These are phyloP conservation scores for Gephyroberyx darwinii DNA, from an alignment of 2,797 vertebrate species.

Conservation along the genomic window DNA sequence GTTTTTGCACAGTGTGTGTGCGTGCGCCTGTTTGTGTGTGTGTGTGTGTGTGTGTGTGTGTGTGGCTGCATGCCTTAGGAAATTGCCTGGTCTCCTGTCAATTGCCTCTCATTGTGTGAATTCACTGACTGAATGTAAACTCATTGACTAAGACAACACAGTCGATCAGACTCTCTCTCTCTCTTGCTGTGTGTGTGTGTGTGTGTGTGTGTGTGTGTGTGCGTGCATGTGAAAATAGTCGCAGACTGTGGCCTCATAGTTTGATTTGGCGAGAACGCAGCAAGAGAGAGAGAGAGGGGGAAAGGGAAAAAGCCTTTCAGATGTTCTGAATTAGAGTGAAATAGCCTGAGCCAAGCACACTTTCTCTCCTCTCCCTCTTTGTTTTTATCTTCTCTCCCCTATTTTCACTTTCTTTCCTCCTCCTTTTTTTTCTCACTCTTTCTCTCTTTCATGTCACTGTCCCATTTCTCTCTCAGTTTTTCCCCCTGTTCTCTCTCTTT, in stretches of 20 bases:
- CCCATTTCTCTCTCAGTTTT: background rate
- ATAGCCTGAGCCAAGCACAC: conserved; percentile 15
- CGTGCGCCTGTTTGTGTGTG: conserved; percentile 11
- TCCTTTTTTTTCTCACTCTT: background rate
- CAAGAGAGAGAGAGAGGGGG: background rate
- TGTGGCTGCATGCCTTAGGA: conserved; percentile 21
- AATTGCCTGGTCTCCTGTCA: conserved; percentile 44
- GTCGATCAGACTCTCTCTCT: background rate
- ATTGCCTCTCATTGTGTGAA: conserved; percentile 55
- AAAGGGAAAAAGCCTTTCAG: conserved; percentile 1
- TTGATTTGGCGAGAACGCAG: conserved; percentile 51
- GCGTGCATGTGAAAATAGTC: conserved; percentile 19
- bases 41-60: conserved; percentile 9
- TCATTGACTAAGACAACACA: conserved; percentile 54
- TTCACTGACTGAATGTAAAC: conserved; percentile 64
- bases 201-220: conserved; percentile 8
- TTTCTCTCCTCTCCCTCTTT: conserved; percentile 4
- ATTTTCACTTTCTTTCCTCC: background rate
- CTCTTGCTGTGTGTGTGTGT: conserved; percentile 6
- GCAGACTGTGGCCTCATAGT: conserved; percentile 41
- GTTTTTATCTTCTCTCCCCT: background rate
- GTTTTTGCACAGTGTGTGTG: background rate
- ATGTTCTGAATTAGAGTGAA: conserved; percentile 29
- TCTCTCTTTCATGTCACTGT: too few relatives aligned
- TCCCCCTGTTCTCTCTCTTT: conserved; percentile 23